Evolutionary conservation across 2,113 vertebrate genomes (phyloP), one percentile per base, ranked within the genome.

Genomic region (Natator depressus): DNA sequence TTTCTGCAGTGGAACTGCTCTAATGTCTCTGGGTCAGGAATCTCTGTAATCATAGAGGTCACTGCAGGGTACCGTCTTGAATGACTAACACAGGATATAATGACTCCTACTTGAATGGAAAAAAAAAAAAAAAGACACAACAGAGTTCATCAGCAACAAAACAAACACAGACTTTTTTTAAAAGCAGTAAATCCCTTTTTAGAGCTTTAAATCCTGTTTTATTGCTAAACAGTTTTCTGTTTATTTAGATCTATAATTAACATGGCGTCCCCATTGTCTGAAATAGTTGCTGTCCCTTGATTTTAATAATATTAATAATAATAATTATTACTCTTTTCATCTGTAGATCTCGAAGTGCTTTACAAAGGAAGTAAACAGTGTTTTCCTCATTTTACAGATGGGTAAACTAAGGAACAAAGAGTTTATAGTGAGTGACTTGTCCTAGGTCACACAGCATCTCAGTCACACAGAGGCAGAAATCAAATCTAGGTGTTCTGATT

Each of bases 111-210:
- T 84, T 0, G 1, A 96, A 22, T 25, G 16, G 17, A 72, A 10
- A 38, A 72, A 38, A 10, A 38, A 72, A 38, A 72, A 11, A n/a
- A 42, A 42, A 72, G 4, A 8, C 19, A 72, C 19, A 14, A 29
- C 17, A 72, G n/a, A 72, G n/a, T 38, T 72, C 17, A 72, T 20
- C 16, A 72, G n/a, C 65, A 72, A 72, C n/a, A 72, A 20, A 38
- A 22, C 69, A 93, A 93, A 65, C 82, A 88, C 35, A 7, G 51
- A 88, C 47, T 88, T 55, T 80, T 80, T 93, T 89, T 91, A 88
- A 72, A 46, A 87, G 22, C 91, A 80, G 57, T 91, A 94, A 93
- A 93, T 89, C 55, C 19, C n/a, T 89, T 9, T 55, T 88, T 89
- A 80, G 16, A 91, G 62, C 20, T 20, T 76, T 50, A 88, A 90